Conservation (phyloP, 2,797 vertebrate genomes). For the Cynopterus sphinx region DNA sequence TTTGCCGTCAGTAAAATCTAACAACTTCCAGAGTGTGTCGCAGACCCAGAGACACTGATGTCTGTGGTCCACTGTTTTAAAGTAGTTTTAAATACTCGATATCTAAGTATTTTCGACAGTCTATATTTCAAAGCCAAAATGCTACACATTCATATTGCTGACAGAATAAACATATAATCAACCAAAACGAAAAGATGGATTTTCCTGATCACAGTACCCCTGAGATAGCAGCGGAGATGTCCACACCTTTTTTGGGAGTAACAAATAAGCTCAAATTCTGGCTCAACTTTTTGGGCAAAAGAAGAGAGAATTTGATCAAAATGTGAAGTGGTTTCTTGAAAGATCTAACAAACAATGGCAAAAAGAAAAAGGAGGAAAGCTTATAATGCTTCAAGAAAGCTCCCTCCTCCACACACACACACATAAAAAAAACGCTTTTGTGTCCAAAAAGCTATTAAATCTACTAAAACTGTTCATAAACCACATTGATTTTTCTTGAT, state of each 20-base stretch:
- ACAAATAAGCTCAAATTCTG: neutral
- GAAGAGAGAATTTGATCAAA: neutral
- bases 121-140: neutral
- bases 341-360: neutral
- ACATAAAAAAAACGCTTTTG: too few relatives aligned
- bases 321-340: neutral
- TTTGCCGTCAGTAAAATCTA: neutral
- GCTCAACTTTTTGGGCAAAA: neutral
- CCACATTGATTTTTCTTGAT: neutral
- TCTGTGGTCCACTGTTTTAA: neutral
- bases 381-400: neutral
- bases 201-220: neutral
- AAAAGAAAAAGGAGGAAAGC: neutral
- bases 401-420: too few relatives aligned
- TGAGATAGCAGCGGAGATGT: accelerated
- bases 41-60: neutral
- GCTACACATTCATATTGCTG: neutral
- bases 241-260: neutral
- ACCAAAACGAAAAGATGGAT: neutral
- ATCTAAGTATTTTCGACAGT: neutral
- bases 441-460: neutral
- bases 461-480: neutral
- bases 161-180: neutral
- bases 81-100: neutral
- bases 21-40: neutral